Evolutionary conservation across 2,888 invertebrate species (phyloP), one percentile per base, ranked within the genome.

Genomic region (Eurois occulta): DNA sequence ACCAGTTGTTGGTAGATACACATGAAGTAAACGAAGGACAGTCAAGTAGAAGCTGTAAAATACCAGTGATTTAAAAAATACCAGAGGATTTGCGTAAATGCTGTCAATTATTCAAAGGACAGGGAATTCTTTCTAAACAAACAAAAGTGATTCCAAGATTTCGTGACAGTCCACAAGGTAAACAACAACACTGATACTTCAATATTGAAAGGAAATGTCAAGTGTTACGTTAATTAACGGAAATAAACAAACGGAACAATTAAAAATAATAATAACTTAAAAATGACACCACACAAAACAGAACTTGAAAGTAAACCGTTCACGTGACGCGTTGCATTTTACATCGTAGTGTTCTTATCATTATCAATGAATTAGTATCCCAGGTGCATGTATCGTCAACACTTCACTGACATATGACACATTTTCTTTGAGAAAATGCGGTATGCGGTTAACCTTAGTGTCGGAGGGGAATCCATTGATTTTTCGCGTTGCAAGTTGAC

Each of bases 401-500:
- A 95, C 95, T 94, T 93, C 96, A 96, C 96, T 94, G 78, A 93
- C 96, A 96, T 96, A 94, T 91, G 92, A 86, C 94, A 94, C 95
- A 95, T 96, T 96, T 96, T 96, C 94, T 86, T 91, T 87, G 80
- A 91, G 95, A 95, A 96, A 96, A 96, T 96, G 96, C 96, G 96
- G 95, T 95, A 96, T 96, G 96, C 96, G 95, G 94, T 92, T 92
- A 95, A 96, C 95, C 95, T 95, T 93, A 93, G 91, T 87, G 91
- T 91, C 91, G 92, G 90, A 90, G 91, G 91, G 93, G 92, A 92
- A 94, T 94, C 94, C 95, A 96, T 96, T 95, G 96, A 96, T 96
- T 96, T 96, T 96, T 96, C 95, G 94, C 94, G 94, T 90, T 93
- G 94, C 93, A 94, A 92, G 91, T 92, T 95, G 93, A 96, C 96